phyloP scores from a whole-genome alignment of 1,140 invertebrate species.

The Cydia amplana region DNA sequence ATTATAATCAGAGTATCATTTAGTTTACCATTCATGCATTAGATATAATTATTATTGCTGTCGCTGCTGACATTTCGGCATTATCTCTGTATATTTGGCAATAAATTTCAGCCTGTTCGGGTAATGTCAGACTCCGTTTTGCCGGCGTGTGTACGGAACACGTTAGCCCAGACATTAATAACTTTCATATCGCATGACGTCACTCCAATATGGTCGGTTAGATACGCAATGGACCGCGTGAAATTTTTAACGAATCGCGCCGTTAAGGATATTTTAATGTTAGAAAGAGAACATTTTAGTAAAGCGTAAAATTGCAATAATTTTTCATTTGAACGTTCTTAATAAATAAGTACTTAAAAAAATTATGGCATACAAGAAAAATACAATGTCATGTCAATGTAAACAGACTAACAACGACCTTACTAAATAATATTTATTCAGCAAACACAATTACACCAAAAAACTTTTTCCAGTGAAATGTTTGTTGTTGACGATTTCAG shows the following conservation, averaged over 20 bases:
- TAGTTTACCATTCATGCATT: too few species aligned
- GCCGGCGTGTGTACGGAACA: neutral
- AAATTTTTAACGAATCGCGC: neutral
- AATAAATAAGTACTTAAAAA: neutral
- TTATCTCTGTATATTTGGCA: neutral
- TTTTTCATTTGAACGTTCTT: too few species aligned
- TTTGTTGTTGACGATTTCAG: neutral
- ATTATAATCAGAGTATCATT: too few species aligned
- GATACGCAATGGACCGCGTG: neutral
- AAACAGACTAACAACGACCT: too few species aligned
- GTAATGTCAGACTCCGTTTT: neutral
- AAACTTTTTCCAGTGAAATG: neutral
- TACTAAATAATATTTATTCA: neutral
- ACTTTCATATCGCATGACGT: conserved; percentile 30
- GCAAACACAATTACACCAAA: neutral
- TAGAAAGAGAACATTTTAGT: too few species aligned
- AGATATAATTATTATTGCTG: too few species aligned
- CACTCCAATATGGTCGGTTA: conserved; percentile 9
- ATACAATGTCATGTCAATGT: neutral
- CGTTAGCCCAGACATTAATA: conserved; percentile 17
- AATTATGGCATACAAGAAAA: neutral
- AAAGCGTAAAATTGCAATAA: too few species aligned
- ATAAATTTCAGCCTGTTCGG: neutral
- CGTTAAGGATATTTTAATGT: neutral
- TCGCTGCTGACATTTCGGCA: too few species aligned